Base-by-base conservation (phyloP, 2,113 vertebrate genomes). In the Cyanistes caeruleus region DNA sequence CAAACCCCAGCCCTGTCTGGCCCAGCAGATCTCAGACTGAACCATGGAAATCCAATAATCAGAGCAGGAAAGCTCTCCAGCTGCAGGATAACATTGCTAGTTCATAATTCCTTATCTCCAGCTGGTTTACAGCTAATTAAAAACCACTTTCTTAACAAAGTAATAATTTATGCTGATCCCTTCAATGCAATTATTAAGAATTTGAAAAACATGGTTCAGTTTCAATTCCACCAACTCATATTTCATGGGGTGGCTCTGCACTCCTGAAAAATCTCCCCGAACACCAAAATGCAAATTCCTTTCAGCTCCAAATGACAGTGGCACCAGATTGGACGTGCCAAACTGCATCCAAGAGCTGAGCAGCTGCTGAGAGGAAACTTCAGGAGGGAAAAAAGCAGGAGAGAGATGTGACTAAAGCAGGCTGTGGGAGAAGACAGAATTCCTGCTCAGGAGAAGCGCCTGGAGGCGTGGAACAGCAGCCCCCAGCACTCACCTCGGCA, bases 151-250 rank as follows among this genome's bases (percentile, higher is more conserved):
- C 16, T 62, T 65, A 13, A 60, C 64, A 84, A 30, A 52, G 51
- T 6, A 15, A 14, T 2, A 35, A 35, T 2, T 46, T 22, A 33
- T 35, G 13, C 9, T 30, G 30, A 56, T 18, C 17, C 3, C 6
- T 24, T 28, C 27, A 18, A 18, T 53, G 7, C 16, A 33, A 68
- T 70, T 30, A 72, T 25, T n/a, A 39, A 44, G 27, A 39, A 35
- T 84, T 31, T n/a, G 8, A 19, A 90, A 86, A 62, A 9, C 10
- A 23, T 6, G 5, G 44, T 25, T 33, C 67, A n/a, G 10, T 46
- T 92, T 64, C 0, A 0, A n/a, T 51, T 63, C 41, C 58, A 52
- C n/a, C 46, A 37, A 35, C 12, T 59, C 5, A 0, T 35, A 9
- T 23, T 49, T 37, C 13, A 3, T 4, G 7, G n/a, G 2, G 17